phyloP scores from a whole-genome alignment of 2,113 vertebrate species.

The Cyanocitta stelleri region DNA sequence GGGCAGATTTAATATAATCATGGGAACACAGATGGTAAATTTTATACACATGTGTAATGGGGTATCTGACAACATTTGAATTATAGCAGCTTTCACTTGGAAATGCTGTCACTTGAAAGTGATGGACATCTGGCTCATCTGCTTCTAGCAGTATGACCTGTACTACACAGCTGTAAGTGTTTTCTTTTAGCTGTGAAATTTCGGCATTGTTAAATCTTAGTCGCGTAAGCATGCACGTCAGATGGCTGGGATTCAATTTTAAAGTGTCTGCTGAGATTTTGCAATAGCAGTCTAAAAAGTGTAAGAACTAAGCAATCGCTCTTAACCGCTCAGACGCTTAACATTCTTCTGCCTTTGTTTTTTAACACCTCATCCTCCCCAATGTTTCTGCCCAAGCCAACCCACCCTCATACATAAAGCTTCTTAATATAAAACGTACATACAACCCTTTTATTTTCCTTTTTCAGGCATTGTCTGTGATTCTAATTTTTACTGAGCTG shows the following conservation, averaged over 20 bases:
- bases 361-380: accelerated
- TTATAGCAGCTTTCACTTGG: background rate
- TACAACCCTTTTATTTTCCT: background rate
- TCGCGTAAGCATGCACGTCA: background rate
- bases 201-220: background rate
- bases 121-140: background rate
- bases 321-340: background rate
- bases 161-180: background rate
- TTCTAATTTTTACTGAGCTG: background rate
- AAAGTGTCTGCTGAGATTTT: background rate
- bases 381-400: background rate
- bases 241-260: background rate
- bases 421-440: background rate
- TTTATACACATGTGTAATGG: background rate
- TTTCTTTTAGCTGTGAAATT: background rate
- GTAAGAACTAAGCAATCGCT: background rate
- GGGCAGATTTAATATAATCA: background rate
- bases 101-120: background rate
- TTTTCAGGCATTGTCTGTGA: background rate
- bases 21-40: background rate
- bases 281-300: background rate
- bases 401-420: background rate
- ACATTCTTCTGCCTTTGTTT: background rate
- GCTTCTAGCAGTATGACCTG: background rate
- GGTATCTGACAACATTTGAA: background rate